Evolutionary conservation across 2,888 invertebrate species (phyloP).

Genomic region (Heliconius hortense): DNA sequence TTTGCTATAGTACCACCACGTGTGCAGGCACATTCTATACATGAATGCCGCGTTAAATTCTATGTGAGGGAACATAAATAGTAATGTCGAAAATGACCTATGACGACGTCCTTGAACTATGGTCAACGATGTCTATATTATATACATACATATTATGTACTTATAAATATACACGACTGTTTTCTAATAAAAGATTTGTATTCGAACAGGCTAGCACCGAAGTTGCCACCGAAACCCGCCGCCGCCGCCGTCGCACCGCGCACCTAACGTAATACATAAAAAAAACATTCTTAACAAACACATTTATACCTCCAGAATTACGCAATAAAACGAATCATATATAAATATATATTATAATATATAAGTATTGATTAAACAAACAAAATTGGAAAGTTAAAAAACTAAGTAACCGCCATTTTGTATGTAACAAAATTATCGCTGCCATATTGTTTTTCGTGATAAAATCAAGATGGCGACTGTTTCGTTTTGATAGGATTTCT

Average conservation of each 20-base stretch:
- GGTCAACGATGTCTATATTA: too few relatives aligned
- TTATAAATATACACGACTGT: too few relatives aligned
- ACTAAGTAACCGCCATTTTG: not conserved
- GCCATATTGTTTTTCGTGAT: conserved; percentile 3
- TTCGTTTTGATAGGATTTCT: not conserved
- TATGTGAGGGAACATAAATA: too few relatives aligned
- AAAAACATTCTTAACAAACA: not conserved
- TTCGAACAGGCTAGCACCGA: conserved; percentile 55
- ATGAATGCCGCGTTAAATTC: too few relatives aligned
- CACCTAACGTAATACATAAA: conserved; percentile 49
- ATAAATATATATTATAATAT: not conserved
- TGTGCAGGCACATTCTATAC: too few relatives aligned
- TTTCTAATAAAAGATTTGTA: not conserved
- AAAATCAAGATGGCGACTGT: not conserved
- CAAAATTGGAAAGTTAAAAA: not conserved
- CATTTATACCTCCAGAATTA: not conserved
- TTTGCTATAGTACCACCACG: too few relatives aligned
- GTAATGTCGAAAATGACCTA: too few relatives aligned
- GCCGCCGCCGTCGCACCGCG: conserved; percentile 57
- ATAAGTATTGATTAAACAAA: not conserved
- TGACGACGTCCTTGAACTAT: too few relatives aligned
- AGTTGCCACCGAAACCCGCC: conserved; percentile 69
- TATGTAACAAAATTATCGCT: not conserved
- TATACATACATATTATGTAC: too few relatives aligned
- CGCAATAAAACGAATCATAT: not conserved